A percentile compares a stretch with the other conserved stretches of the same genome.
Conservation (phyloP, 1,140 invertebrate species). For the Steinernema feltiae region DNA sequence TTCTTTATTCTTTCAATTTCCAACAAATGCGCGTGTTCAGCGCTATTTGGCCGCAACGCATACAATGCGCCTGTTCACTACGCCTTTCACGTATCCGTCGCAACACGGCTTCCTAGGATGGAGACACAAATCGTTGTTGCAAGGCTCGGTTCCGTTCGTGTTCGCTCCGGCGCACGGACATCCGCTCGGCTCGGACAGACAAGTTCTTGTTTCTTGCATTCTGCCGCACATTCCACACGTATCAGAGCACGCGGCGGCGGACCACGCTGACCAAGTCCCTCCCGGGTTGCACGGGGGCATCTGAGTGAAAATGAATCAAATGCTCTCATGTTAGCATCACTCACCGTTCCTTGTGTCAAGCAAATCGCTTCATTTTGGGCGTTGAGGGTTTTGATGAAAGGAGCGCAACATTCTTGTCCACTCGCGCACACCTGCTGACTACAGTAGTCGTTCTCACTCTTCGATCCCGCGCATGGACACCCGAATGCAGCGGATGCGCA, state of each 20-base stretch:
- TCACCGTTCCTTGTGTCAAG: background rate
- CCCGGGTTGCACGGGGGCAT: background rate
- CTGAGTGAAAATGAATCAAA: background rate
- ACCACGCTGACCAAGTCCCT: background rate
- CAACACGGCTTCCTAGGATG: background rate
- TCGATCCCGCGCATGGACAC: background rate
- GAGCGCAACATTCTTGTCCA: background rate
- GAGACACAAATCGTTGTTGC: background rate
- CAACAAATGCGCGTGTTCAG: no score
- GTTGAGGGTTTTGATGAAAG: background rate
- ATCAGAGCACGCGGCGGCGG: background rate
- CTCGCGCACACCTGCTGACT: background rate
- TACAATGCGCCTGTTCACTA: background rate
- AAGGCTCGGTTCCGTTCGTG: background rate
- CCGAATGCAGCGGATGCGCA: constrained; percentile 7
- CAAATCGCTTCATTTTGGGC: background rate
- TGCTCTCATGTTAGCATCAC: background rate
- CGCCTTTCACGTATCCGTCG: background rate
- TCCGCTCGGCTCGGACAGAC: background rate
- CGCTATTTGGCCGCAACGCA: no score
- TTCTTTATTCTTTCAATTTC: no score
- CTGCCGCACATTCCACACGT: constrained; percentile 14
- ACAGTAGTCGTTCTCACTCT: background rate
- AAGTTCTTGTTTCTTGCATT: background rate
- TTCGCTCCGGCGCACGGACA: background rate